Conservation (phyloP, 2,888 invertebrate genomes). For the Nomada ruficornis region DNA sequence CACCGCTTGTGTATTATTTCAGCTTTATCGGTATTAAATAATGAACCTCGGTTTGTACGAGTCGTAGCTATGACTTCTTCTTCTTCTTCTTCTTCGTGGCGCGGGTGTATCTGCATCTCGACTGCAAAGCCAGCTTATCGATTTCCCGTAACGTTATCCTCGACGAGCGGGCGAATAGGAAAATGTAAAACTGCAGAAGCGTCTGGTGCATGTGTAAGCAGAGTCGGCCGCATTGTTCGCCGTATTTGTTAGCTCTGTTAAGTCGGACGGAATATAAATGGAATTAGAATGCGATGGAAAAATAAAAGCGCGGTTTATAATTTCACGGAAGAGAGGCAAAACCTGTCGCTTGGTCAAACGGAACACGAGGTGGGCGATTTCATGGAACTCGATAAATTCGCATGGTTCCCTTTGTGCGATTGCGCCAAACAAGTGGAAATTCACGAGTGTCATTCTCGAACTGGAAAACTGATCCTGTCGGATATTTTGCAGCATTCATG, state of each 20-base stretch:
- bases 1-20: no score
- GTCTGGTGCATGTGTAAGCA: conserved; percentile 16
- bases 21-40: no score
- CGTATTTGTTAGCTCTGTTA: neutral
- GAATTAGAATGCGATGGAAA: neutral
- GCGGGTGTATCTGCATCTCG: conserved; percentile 30
- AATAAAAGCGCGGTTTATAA: neutral
- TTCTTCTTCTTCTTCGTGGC: no score
- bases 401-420: neutral
- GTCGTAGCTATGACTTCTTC: neutral
- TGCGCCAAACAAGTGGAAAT: neutral
- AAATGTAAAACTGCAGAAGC: conserved; percentile 29
- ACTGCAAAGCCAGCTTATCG: conserved; percentile 45
- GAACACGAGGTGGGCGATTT: neutral
- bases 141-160: conserved; percentile 49
- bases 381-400: neutral
- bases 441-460: neutral
- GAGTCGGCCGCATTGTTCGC: neutral
- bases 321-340: neutral
- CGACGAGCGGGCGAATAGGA: conserved; percentile 13
- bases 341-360: neutral
- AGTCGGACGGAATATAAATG: neutral
- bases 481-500: no score
- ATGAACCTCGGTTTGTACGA: neutral
- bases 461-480: no score